A percentile compares a stretch with the other conserved stretches of the same genome.
Conservation (phyloP, 2,888 invertebrate species). For the Onchidella celtica region DNA sequence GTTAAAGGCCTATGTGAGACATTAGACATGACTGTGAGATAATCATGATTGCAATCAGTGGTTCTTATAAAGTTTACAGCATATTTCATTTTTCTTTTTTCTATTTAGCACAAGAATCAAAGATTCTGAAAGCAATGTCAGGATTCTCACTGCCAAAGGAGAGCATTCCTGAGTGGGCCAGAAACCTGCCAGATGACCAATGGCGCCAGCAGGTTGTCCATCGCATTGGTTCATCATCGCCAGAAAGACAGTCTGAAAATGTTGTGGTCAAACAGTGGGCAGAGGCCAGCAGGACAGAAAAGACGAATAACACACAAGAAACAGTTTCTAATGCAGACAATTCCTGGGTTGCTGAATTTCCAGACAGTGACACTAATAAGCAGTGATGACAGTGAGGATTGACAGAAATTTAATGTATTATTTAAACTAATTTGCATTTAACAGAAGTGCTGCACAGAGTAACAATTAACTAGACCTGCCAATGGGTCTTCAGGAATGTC, state of each 20-base stretch:
- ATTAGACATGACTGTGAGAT: too few species aligned
- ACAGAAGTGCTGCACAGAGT: too few species aligned
- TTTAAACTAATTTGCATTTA: too few species aligned
- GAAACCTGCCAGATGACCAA: slow-evolving; percentile 70
- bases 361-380: slow-evolving; percentile 6
- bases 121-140: slow-evolving; percentile 73
- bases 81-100: too few species aligned
- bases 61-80: too few species aligned
- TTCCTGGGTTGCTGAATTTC: slow-evolving; percentile 46
- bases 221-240: slow-evolving; percentile 24
- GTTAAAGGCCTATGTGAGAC: too few species aligned
- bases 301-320: not conserved
- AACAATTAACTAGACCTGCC: too few species aligned
- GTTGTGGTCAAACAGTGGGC: not conserved
- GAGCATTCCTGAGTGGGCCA: slow-evolving; percentile 75
- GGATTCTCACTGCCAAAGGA: slow-evolving; percentile 69
- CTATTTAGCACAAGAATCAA: slow-evolving; percentile 71
- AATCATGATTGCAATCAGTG: too few species aligned
- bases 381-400: slow-evolving; percentile 1
- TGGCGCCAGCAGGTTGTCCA: slow-evolving; percentile 67
- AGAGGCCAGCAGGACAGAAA: not conserved
- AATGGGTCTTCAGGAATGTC: too few species aligned
- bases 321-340: not conserved
- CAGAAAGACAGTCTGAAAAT: not conserved
- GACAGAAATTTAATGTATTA: too few species aligned